A percentile compares a stretch with the other conserved stretches of the same genome.
phyloP scores from a whole-genome alignment of 92 coral and sea anemone species.

The Parazoanthus atlanticus region DNA sequence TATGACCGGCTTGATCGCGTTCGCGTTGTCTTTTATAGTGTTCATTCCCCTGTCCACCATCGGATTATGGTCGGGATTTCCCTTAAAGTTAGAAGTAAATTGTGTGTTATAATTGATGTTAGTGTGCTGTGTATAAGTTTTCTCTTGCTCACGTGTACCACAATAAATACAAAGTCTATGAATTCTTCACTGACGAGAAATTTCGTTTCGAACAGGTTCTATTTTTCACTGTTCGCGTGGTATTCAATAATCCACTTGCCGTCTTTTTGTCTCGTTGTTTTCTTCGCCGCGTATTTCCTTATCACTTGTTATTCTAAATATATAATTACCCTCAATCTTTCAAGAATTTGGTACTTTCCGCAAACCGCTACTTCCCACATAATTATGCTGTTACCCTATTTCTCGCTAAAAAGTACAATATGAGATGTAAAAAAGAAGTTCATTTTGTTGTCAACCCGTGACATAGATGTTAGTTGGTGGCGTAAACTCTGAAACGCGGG shows the following conservation, averaged over 20 bases:
- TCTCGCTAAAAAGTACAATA: background rate
- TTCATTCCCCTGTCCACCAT: constrained; percentile 21
- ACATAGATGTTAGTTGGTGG: background rate
- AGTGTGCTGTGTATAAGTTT: background rate
- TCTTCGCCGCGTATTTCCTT: constrained; percentile 11
- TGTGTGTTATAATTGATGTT: background rate
- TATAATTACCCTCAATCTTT: background rate
- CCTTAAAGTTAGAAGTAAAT: background rate
- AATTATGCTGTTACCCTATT: too few species aligned
- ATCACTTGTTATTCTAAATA: background rate
- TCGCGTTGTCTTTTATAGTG: constrained; percentile 20
- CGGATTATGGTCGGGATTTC: background rate
- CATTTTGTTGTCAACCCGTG: background rate
- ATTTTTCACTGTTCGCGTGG: constrained; percentile 17
- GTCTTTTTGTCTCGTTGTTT: constrained; percentile 1
- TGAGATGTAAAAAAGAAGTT: background rate
- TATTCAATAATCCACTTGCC: constrained; percentile 25
- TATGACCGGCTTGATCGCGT: constrained; percentile 1
- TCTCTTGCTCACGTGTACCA: constrained; percentile 20
- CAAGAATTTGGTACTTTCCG: background rate
- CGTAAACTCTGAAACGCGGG: constrained; percentile 26
- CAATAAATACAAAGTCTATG: background rate
- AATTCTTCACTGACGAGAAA: background rate
- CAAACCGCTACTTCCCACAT: background rate
- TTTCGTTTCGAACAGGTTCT: constrained; percentile 21